phyloP scores from a whole-genome alignment of 2,113 vertebrate genomes.

The Noctilio leporinus region DNA sequence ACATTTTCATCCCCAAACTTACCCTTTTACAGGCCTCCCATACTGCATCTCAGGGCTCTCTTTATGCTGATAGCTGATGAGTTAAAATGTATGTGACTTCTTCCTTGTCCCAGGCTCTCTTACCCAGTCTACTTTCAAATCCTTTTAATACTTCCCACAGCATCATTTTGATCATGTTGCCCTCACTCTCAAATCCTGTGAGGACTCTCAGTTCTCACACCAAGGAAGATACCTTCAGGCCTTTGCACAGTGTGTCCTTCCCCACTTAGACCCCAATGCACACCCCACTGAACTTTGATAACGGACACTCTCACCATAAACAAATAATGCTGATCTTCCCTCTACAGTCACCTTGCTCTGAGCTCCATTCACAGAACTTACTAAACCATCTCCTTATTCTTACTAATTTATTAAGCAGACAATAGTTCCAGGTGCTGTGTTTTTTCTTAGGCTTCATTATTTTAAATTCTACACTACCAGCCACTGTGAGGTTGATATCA shows the following conservation, averaged over 20 bases:
- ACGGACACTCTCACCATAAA: not conserved
- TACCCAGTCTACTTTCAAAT: constrained; percentile 28
- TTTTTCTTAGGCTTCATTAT: not conserved
- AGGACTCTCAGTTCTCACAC: not conserved
- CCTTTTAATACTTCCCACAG: not conserved
- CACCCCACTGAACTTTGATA: not conserved
- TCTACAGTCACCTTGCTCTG: not conserved
- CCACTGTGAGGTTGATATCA: not conserved
- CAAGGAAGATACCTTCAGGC: not conserved
- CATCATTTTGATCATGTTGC: not conserved
- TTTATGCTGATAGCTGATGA: not conserved
- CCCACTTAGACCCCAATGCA: not conserved
- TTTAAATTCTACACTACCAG: not conserved
- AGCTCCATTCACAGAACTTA: not conserved
- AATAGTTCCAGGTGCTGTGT: not conserved
- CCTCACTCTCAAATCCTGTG: not conserved
- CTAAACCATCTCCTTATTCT: not conserved
- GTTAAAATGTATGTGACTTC: not conserved
- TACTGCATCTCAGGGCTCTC: not conserved
- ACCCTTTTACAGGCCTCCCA: not conserved
- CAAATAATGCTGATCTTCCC: not conserved
- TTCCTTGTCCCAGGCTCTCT: not conserved
- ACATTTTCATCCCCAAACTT: not conserved
- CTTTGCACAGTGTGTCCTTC: not conserved
- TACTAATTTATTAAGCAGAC: not conserved